Percentiles rank a stretch among this genome's conserved stretches.
phyloP scores from a whole-genome alignment of 2,113 vertebrate genomes.

The Callionymus lyra region DNA sequence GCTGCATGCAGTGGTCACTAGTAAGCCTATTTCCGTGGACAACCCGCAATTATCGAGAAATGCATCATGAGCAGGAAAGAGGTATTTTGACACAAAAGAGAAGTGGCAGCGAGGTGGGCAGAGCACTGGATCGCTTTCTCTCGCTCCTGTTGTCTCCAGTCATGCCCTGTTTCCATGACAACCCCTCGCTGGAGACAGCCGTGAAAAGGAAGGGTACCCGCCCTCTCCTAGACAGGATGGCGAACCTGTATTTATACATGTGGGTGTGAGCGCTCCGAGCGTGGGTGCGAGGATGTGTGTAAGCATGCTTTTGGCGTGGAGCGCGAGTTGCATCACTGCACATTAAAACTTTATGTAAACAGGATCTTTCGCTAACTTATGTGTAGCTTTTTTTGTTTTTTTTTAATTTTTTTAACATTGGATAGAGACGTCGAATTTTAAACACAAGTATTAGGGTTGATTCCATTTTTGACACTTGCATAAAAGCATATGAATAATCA shows the following conservation, averaged over 20 bases:
- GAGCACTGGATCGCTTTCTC: constrained; percentile 66
- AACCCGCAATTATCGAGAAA: constrained; percentile 62
- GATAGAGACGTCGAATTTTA: too few relatives aligned
- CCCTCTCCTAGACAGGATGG: constrained; percentile 65
- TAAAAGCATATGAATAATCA: too few relatives aligned
- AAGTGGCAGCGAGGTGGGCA: constrained; percentile 65
- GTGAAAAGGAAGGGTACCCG: constrained; percentile 66
- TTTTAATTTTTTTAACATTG: too few relatives aligned
- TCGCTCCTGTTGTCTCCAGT: constrained; percentile 73
- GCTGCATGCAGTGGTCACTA: constrained; percentile 43
- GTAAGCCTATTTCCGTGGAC: constrained; percentile 31
- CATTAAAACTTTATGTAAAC: neutral
- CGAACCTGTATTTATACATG: constrained; percentile 53
- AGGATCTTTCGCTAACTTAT: too few relatives aligned
- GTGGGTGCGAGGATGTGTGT: constrained; percentile 15
- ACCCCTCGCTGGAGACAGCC: constrained; percentile 65
- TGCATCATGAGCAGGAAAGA: constrained; percentile 33
- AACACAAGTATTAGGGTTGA: too few relatives aligned
- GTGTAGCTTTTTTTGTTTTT: too few relatives aligned
- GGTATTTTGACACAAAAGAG: constrained; percentile 61
- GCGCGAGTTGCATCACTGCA: constrained; percentile 5
- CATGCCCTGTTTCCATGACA: constrained; percentile 76
- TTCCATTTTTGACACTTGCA: too few relatives aligned
- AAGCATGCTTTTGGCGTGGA: neutral
- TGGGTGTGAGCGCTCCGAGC: constrained; percentile 7